phyloP scores from a whole-genome alignment of 2,888 invertebrate genomes.

The Phyllotreta cruciferae region DNA sequence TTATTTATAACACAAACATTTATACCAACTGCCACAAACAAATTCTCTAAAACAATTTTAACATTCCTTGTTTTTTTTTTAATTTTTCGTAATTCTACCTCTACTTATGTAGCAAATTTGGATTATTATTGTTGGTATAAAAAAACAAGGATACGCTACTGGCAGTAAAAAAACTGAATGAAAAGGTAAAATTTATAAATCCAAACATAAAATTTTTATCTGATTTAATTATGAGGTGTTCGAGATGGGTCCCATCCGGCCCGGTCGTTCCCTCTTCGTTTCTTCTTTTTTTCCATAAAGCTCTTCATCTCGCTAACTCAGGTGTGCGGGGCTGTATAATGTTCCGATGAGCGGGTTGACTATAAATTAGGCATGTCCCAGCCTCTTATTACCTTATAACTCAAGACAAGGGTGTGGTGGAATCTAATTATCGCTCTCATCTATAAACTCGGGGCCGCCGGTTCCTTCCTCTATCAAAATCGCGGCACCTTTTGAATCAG shows the following conservation, averaged over 20 bases:
- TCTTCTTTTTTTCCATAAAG: conserved; percentile 47
- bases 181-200: conserved; percentile 46
- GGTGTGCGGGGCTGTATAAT: conserved; percentile 41
- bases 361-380: conserved; percentile 59
- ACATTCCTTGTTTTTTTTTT: too few species aligned
- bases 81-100: too few species aligned
- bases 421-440: conserved; percentile 59
- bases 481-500: conserved; percentile 25
- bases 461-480: conserved; percentile 36
- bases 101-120: too few species aligned
- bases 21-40: too few species aligned
- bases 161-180: conserved; percentile 38
- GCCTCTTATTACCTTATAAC: conserved; percentile 61
- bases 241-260: conserved; percentile 40
- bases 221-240: conserved; percentile 52
- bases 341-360: conserved; percentile 55
- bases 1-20: too few species aligned
- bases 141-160: conserved; percentile 26
- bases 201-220: conserved; percentile 43
- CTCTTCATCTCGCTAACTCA: conserved; percentile 44
- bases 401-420: conserved; percentile 61
- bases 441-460: conserved; percentile 52
- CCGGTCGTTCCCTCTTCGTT: conserved; percentile 32
- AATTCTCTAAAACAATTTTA: too few species aligned
- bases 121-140: background rate